Evolutionary conservation across 2,797 vertebrate species (phyloP).

Genomic region (Sebastes diploproa): DNA sequence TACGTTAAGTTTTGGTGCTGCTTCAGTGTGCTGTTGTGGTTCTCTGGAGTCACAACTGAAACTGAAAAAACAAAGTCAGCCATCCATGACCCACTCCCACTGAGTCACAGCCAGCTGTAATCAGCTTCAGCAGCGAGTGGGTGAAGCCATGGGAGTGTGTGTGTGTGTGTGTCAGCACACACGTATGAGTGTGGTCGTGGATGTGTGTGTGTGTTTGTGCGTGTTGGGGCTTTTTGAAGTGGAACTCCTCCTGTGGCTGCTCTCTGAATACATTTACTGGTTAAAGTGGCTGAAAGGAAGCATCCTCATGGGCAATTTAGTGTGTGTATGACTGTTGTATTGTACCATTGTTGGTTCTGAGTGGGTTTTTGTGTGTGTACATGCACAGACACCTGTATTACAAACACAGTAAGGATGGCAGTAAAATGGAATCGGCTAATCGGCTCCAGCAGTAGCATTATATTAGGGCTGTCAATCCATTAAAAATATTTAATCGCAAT

Average conservation of each 20-base stretch:
- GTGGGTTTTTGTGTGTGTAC: not conserved
- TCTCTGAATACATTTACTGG: slow-evolving; percentile 58
- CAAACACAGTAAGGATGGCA: not conserved
- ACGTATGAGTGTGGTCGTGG: not conserved
- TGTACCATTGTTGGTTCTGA: not conserved
- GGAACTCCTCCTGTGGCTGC: slow-evolving; percentile 48
- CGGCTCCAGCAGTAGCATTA: not conserved
- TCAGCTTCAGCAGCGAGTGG: slow-evolving; percentile 51
- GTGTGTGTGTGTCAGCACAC: slow-evolving; percentile 19
- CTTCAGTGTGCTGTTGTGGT: slow-evolving; percentile 1
- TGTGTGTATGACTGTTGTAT: not conserved
- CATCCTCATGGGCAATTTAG: slow-evolving; percentile 37
- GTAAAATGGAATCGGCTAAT: not conserved
- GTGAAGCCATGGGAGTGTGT: slow-evolving; percentile 49
- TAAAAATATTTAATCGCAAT: no score
- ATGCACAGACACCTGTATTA: not conserved
- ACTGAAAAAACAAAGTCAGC: slow-evolving; percentile 58
- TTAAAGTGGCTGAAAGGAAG: slow-evolving; percentile 64
- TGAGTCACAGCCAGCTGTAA: slow-evolving; percentile 55
- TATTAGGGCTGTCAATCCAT: no score
- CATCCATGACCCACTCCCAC: slow-evolving; percentile 67
- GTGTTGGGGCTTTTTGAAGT: slow-evolving; percentile 57
- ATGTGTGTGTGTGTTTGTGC: slow-evolving; percentile 21
- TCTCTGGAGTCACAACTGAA: slow-evolving; percentile 50
- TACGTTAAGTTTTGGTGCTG: not conserved